phyloP scores from a whole-genome alignment of 2,113 vertebrate genomes.

The Ciconia maguari region DNA sequence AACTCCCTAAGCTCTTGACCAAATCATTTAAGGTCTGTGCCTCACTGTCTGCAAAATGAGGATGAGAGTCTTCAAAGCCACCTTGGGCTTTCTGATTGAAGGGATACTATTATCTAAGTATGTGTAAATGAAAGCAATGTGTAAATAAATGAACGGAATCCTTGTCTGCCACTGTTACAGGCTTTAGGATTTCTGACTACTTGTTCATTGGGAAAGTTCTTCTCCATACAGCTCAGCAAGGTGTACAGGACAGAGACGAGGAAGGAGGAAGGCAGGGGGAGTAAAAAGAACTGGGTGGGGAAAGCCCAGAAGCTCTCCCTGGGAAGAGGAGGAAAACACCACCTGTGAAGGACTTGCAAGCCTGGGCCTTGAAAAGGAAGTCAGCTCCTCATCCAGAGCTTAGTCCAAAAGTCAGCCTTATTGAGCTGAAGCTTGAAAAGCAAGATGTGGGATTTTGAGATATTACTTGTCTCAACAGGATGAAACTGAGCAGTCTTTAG shows the following conservation, averaged over 20 bases:
- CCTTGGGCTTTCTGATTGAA: background rate
- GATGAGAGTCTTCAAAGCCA: background rate
- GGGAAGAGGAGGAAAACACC: background rate
- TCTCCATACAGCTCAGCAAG: background rate
- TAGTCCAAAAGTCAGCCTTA: background rate
- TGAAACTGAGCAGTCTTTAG: background rate
- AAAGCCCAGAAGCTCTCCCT: background rate
- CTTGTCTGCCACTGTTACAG: background rate
- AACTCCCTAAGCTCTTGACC: background rate
- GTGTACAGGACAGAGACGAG: background rate
- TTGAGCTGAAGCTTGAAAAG: background rate
- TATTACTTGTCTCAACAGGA: background rate
- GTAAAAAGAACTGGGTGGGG: background rate
- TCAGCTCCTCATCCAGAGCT: background rate
- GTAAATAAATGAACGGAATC: background rate
- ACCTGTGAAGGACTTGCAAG: background rate
- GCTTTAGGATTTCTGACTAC: background rate
- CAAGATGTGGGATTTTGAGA: background rate
- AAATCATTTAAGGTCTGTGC: background rate
- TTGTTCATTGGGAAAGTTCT: background rate
- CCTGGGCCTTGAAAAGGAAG: background rate
- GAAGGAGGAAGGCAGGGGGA: background rate
- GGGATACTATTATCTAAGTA: background rate
- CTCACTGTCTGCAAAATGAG: background rate
- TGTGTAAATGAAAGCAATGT: background rate